Evolutionary conservation across 2,797 vertebrate species (phyloP), one percentile per base, ranked within the genome.

Genomic region (Gymnothorax javanicus): DNA sequence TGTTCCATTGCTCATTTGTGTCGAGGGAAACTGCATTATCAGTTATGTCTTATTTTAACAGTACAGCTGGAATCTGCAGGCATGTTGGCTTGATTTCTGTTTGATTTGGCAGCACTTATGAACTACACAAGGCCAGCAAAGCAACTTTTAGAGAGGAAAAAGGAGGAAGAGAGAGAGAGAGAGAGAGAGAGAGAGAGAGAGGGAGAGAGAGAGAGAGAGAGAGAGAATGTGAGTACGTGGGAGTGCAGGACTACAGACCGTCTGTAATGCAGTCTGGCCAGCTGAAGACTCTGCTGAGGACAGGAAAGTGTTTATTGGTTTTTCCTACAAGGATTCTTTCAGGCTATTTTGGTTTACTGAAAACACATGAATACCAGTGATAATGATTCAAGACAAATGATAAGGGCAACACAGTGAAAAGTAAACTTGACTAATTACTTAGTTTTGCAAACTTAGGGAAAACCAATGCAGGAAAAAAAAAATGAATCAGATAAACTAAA

Each of bases 271-370:
- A 77, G 73, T 77, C 17, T 43, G 71, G 71, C 11, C 8, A 25
- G 11, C 71, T 77, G 73, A 50, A 77, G 17, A 6, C 3, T 50
- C 4, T 77, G 43, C 73, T 50, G 33, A 43, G 73, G 23, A 77
- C 73, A 52, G 73, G 73, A 77, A 77, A 77, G 33, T 50, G 52
- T 50, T 50, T 77, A 77, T 52, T 77, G 50, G 43, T 77, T 77
- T 50, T 77, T 77, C 43, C 73, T 50, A 9, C 43, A 25, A 13
- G 12, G 43, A 52, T 50, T 77, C 33, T 43, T 77, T 77, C 13
- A 50, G 73, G 73, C 73, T 77, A 20, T 50, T 77, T 77, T 77
- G 73, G 43, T 50, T 52, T 50, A 77, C 12, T 77, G 73, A 77
- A 50, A 77, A 43, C 33, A 52, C 20, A 77, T 77, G 73, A 77